Conservation (phyloP, 2,888 invertebrate genomes). For the Sesia apiformis region DNA sequence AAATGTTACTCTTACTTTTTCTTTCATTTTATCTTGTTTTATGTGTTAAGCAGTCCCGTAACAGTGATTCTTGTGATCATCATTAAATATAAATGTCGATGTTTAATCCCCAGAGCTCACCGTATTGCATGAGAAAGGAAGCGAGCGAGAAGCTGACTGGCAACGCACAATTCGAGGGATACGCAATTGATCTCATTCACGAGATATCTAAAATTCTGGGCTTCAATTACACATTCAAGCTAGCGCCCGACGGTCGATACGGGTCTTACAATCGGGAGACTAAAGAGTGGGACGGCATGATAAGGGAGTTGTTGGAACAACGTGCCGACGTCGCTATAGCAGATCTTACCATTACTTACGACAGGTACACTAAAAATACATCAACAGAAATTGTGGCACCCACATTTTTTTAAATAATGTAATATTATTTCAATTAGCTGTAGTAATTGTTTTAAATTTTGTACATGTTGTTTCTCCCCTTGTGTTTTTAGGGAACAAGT, state of each 20-base stretch:
- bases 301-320: constrained; percentile 89
- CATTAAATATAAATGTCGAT: constrained; percentile 8
- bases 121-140: constrained; percentile 96
- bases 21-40: no score
- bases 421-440: background rate
- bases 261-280: constrained; percentile 87
- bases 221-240: constrained; percentile 89
- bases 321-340: constrained; percentile 97
- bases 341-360: constrained; percentile 97
- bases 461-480: background rate
- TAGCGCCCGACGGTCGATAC: constrained; percentile 90
- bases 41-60: no score
- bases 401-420: background rate
- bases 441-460: background rate
- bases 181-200: constrained; percentile 93
- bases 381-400: background rate
- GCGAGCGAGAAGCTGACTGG: constrained; percentile 88
- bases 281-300: constrained; percentile 95
- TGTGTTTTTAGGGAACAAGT: constrained; percentile 56
- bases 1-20: no score
- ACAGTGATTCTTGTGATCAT: no score
- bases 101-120: constrained; percentile 83
- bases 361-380: constrained; percentile 74
- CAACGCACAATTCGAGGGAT: constrained; percentile 95
- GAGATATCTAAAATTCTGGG: constrained; percentile 92